Base-by-base conservation (phyloP, 2,797 vertebrate species). In the Brotogeris chrysoptera region DNA sequence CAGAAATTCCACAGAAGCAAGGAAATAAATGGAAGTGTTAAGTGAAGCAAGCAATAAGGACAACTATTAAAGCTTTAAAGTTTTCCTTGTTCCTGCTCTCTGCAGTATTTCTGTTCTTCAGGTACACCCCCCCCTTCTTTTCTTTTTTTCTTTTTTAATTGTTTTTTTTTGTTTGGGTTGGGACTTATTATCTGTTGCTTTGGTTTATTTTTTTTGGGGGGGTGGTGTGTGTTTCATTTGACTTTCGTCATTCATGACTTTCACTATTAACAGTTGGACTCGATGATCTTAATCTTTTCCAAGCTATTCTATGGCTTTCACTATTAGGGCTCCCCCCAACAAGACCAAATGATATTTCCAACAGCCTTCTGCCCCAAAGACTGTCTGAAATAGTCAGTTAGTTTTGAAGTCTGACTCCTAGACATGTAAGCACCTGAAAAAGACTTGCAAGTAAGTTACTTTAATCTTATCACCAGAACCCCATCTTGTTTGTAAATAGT, bases 51-150 rank as follows among this genome's bases (percentile, higher is more conserved):
- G 14, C 57, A 68, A 76, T 3, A 2, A 11, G 28, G 15, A 69
- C 16, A 84, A 66, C 39, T 79, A 52, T 19, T 21, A 17, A 81
- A 61, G 20, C 69, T 69, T 44, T 41, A 11, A 90, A 63, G 15
- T 61, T 46, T 76, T 66, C 41, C 39, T 66, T 61, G 25, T 16
- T 16, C 36, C 36, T 5, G 39, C 14, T n/a, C 16, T 36, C 25
- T 27, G 20, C 24, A 71, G 10, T 65, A 81, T 44, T 92, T 72
- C 43, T 68, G 32, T 46, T 64, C 17, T 38, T 36, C 15, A 65
- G 18, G 11, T 73, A 74, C 3, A 0, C 2, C 2, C 3, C 9
- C 5, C 3, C 6, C 4, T 9, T 14, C 30, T 5, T 21, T 34
- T 10, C 18, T 13, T 20, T 19, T 12, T 32, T 30, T 16, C 30